Evolutionary conservation across 2,113 vertebrate species (phyloP).

Genomic region (Indicator maculatus): DNA sequence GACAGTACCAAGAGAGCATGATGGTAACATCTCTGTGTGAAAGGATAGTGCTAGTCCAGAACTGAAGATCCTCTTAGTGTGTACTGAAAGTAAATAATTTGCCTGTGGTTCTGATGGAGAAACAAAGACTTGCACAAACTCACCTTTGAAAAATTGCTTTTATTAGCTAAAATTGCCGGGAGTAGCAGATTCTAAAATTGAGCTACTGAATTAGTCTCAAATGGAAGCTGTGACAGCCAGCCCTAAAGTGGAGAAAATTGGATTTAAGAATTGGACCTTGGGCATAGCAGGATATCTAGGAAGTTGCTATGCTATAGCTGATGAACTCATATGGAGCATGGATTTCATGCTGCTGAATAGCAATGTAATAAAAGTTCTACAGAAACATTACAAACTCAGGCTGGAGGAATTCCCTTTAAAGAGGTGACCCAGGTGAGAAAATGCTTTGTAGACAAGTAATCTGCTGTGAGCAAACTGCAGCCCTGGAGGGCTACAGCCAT

Average conservation of each 20-base stretch:
- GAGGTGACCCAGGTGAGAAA: conserved; percentile 68
- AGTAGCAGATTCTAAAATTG: conserved; percentile 51
- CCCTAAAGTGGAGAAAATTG: conserved; percentile 38
- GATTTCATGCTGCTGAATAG: conserved; percentile 73
- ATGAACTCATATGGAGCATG: conserved; percentile 39
- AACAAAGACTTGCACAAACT: conserved; percentile 13
- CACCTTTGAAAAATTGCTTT: conserved; percentile 28
- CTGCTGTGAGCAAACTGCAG: conserved; percentile 48
- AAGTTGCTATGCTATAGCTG: conserved; percentile 45
- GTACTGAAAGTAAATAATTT: not conserved
- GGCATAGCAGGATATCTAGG: conserved; percentile 42
- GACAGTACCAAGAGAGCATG: not conserved
- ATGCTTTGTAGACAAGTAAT: conserved; percentile 61
- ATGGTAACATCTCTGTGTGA: not conserved
- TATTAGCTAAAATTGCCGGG: conserved; percentile 33
- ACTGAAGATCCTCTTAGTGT: not conserved
- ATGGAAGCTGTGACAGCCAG: conserved; percentile 27
- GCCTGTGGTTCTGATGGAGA: not conserved
- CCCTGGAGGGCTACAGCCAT: not conserved
- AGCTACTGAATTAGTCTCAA: conserved; percentile 38
- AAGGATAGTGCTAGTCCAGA: not conserved
- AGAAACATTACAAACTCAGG: conserved; percentile 47
- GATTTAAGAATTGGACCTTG: conserved; percentile 40
- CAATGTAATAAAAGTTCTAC: conserved; percentile 63
- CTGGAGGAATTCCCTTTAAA: conserved; percentile 64